Percentiles rank a stretch among this genome's conserved stretches.
These are phyloP conservation scores for Aradus depressus DNA, from an alignment of 2,888 invertebrate genomes.

Conservation along the genomic window DNA sequence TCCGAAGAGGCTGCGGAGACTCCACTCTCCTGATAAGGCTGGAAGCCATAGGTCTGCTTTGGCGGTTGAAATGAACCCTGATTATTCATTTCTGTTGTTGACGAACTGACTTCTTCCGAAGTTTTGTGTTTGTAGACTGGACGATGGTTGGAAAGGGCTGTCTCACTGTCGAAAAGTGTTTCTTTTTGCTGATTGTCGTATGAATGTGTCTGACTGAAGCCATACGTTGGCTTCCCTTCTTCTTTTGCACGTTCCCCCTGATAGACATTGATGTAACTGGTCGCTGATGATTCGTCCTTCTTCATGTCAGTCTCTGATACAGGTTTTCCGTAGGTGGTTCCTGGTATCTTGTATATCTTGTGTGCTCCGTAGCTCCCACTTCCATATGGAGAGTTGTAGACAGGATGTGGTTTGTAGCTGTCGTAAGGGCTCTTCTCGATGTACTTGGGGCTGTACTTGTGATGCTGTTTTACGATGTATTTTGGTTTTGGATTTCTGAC, in stretches of 20 bases:
- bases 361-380: slow-evolving; percentile 19
- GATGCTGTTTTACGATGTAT: background rate
- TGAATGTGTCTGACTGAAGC: slow-evolving; percentile 3
- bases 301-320: slow-evolving; percentile 24
- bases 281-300: slow-evolving; percentile 3
- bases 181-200: background rate
- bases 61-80: slow-evolving; percentile 26
- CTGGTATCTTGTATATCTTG: slow-evolving; percentile 10
- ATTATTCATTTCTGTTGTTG: background rate
- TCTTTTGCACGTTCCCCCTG: slow-evolving; percentile 11
- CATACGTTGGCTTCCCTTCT: slow-evolving; percentile 9
- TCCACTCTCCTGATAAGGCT: slow-evolving; percentile 25
- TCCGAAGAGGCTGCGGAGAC: slow-evolving; percentile 11
- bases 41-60: slow-evolving; percentile 29
- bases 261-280: slow-evolving; percentile 19
- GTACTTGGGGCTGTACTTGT: background rate
- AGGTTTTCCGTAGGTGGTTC: slow-evolving; percentile 24
- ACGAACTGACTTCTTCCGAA: background rate
- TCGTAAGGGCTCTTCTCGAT: background rate
- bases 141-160: slow-evolving; percentile 19
- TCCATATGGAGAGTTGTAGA: background rate
- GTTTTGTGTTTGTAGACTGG: slow-evolving; percentile 17
- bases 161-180: background rate
- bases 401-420: slow-evolving; percentile 12
- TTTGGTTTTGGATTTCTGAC: slow-evolving; percentile 11